Base-by-base conservation (phyloP, 2,797 vertebrate genomes). In the Halcyon smyrnensis region DNA sequence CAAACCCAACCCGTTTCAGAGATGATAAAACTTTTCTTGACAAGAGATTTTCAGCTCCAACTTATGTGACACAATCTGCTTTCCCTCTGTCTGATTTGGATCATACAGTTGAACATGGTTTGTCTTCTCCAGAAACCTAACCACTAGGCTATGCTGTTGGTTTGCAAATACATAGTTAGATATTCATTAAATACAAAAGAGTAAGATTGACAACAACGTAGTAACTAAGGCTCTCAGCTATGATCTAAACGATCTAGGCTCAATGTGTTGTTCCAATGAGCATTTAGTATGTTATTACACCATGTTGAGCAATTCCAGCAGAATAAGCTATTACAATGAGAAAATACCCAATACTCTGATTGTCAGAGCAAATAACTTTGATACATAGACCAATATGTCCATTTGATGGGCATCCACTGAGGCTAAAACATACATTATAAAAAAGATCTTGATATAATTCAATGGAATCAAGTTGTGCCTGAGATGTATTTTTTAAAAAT, bases 111-210 rank as follows among this genome's bases (percentile, higher is more conserved):
- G 23, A 81, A 65, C 28, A 14, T 3, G 2, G 4, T 10, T 50
- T 78, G 37, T 41, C 73, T 84, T 88, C 85, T 80, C 65, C 41
- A 75, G 57, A 86, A 90, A 43, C 32, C 24, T 54, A 81, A 59
- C 91, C 95, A 94, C 91, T 86, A 95, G 94, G 95, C 83, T 95
- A 94, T 93, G 91, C 90, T 97, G 65, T 95, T 91, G 82, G 34
- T 93, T 85, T 90, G 78, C 73, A 88, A 88, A 95, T 94, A 12
- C 8, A 13, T 17, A 43, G 21, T 34, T 45, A 56, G 36, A 21
- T 48, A 81, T 15, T 71, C 25, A 68, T 74, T 75, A 74, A 56
- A 85, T 67, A 27, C 9, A 12, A 67, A 89, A 57, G 11, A 57
- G 4, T 34, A 20, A 56, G 53, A 81, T 36, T 69, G 45, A 39